A percentile compares a stretch with the other conserved stretches of the same genome.
Conservation (phyloP, 1,140 invertebrate species). For the Bombyx mori region ASM3026992v2 NC_085131.1:7944501-7945000, state of each 20-base stretch:
- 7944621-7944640: too few species aligned
- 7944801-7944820: constrained; percentile 53
- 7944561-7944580: too few species aligned
- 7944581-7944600: too few species aligned
- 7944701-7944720: constrained; percentile 16
- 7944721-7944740: constrained; percentile 16
- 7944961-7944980: constrained; percentile 60
- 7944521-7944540: too few species aligned
- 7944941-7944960: constrained; percentile 61
- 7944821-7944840: constrained; percentile 67
- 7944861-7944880: constrained; percentile 65
- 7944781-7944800: constrained; percentile 42
- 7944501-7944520: too few species aligned
- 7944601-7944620: too few species aligned
- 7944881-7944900: constrained; percentile 61
- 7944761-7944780: constrained; percentile 26
- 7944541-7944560: too few species aligned
- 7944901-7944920: constrained; percentile 65
- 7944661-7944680: too few species aligned
- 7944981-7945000: constrained; percentile 57
- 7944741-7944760: constrained; percentile 14
- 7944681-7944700: constrained; percentile 8
- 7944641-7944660: too few species aligned
- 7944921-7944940: constrained; percentile 69
- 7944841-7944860: constrained; percentile 61